Percentiles rank a stretch among this genome's conserved stretches.
These are phyloP conservation scores for Andrena trimmerana DNA, from an alignment of 2,888 invertebrate species.

Conservation along the genomic window DNA sequence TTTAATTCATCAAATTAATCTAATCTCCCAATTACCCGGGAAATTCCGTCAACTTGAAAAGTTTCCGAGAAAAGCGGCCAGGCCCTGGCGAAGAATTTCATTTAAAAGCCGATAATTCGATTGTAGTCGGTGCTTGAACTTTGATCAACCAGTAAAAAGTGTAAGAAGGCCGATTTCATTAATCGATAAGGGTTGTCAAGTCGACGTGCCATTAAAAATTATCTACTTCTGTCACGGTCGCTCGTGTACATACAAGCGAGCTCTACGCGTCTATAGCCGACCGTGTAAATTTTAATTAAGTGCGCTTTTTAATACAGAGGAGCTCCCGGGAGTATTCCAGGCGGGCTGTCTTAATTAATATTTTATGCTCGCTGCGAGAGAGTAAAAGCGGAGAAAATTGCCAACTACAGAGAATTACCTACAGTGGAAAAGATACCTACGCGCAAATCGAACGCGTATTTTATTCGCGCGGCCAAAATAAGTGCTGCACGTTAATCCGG, in stretches of 20 bases:
- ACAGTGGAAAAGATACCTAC: neutral
- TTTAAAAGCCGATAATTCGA: conserved; percentile 62
- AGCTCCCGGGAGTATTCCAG: conserved; percentile 1
- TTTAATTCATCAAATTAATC: conserved; percentile 56
- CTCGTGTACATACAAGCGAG: neutral
- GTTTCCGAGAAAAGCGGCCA: conserved; percentile 42
- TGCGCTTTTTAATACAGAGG: conserved; percentile 20
- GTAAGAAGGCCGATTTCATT: conserved; percentile 55
- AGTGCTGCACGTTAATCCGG: neutral
- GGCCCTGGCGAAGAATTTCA: conserved; percentile 56
- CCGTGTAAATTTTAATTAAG: conserved; percentile 47
- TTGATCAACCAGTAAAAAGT: conserved; percentile 55
- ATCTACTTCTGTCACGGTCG: neutral
- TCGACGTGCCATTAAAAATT: conserved; percentile 22
- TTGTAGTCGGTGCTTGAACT: conserved; percentile 36
- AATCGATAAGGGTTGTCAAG: conserved; percentile 34
- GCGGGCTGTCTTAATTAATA: conserved; percentile 49
- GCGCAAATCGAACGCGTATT: neutral
- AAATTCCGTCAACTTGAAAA: conserved; percentile 60
- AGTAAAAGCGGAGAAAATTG: neutral
- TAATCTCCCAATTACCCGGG: conserved; percentile 52
- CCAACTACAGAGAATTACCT: neutral
- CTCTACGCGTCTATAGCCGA: neutral
- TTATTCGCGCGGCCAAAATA: neutral
- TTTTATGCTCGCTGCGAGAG: conserved; percentile 2